Conservation (phyloP, 2,888 invertebrate genomes). For the Ophion ventricosus region DNA sequence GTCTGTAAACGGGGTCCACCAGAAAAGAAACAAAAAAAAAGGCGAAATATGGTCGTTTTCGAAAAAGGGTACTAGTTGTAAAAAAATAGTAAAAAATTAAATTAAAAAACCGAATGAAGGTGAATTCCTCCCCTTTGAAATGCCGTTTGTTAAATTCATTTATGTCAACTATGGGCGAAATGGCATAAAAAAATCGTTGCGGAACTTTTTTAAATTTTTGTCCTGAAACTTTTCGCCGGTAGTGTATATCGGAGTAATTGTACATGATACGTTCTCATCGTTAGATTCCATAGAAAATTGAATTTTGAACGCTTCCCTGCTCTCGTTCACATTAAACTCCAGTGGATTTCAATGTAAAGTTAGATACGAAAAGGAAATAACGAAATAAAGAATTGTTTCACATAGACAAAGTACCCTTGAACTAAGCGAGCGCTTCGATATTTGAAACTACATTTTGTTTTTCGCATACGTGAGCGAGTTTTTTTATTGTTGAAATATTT, state of each 20-base stretch:
- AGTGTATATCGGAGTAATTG: not conserved
- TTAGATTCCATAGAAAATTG: conserved; percentile 19
- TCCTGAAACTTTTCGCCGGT: too few species aligned
- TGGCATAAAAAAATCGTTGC: too few species aligned
- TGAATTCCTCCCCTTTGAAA: too few species aligned
- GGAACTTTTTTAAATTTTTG: too few species aligned
- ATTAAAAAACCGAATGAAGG: too few species aligned
- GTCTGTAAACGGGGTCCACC: too few species aligned
- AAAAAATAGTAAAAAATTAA: too few species aligned
- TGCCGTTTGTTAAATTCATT: too few species aligned
- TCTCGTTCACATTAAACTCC: not conserved
- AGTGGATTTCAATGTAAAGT: conserved; percentile 18
- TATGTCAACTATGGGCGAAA: too few species aligned
- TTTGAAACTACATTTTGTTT: not conserved
- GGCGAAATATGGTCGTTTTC: too few species aligned
- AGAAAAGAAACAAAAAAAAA: too few species aligned
- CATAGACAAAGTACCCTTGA: not conserved
- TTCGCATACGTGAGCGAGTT: not conserved
- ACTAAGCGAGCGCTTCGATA: conserved; percentile 5
- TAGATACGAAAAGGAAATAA: not conserved
- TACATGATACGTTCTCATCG: not conserved
- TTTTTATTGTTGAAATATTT: not conserved
- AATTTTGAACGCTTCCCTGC: not conserved
- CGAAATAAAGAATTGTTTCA: not conserved
- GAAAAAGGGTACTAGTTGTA: too few species aligned